A percentile compares a stretch with the other conserved stretches of the same genome.
These are phyloP conservation scores for Drosophila erecta DNA, from an alignment of 1,140 invertebrate genomes.

Conservation along the genomic window DNA sequence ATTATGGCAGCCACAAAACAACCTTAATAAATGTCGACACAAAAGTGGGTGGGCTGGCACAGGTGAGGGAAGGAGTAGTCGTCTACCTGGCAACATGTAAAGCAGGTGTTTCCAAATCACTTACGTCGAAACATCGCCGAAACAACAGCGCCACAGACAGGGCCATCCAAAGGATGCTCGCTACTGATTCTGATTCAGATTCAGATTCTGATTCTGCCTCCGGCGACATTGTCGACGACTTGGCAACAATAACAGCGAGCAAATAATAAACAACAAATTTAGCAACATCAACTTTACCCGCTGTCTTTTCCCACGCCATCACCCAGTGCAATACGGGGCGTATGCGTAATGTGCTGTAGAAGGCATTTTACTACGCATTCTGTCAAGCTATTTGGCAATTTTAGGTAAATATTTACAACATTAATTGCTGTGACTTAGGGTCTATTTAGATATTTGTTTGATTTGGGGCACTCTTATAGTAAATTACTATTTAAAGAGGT, in stretches of 20 bases:
- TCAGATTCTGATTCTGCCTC: slow-evolving; percentile 18
- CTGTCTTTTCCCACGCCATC: not conserved
- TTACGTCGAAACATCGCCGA: slow-evolving; percentile 68
- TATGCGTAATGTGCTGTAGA: slow-evolving; percentile 49
- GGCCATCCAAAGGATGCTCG: slow-evolving; percentile 35
- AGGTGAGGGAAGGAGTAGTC: slow-evolving; percentile 13
- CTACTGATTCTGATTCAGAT: slow-evolving; percentile 12
- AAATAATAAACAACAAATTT: slow-evolving; percentile 69
- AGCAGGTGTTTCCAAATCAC: slow-evolving; percentile 81
- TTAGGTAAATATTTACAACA: slow-evolving; percentile 1
- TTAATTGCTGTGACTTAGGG: slow-evolving; percentile 5
- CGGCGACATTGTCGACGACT: slow-evolving; percentile 39
- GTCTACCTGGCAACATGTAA: slow-evolving; percentile 73
- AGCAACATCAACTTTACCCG: slow-evolving; percentile 42
- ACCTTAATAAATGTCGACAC: slow-evolving; percentile 79
- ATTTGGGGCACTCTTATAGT: not conserved
- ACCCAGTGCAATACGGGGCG: slow-evolving; percentile 37
- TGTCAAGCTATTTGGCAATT: not conserved
- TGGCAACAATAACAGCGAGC: slow-evolving; percentile 56
- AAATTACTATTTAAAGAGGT: not conserved
- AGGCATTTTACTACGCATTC: not conserved
- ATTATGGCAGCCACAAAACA: slow-evolving; percentile 72
- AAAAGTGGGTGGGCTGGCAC: slow-evolving; percentile 28
- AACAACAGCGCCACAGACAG: slow-evolving; percentile 36
- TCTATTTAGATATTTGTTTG: not conserved